phyloP scores from a whole-genome alignment of 2,888 invertebrate species.

The Sylvicola cinctus region DNA sequence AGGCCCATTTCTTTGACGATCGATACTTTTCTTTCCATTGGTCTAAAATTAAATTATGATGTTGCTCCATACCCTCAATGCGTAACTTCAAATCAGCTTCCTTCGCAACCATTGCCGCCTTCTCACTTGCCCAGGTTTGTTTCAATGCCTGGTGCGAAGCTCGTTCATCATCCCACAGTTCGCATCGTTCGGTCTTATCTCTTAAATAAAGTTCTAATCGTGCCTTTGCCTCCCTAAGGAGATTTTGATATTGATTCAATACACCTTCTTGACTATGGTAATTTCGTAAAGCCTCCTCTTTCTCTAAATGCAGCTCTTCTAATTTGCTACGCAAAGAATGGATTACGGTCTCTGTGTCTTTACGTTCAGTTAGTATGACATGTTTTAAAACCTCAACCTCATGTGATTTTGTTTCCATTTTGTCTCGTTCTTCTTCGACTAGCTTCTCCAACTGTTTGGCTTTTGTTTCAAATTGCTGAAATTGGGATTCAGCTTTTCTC shows the following conservation, averaged over 20 bases:
- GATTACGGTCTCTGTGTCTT: conserved; percentile 12
- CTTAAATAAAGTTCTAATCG: conserved; percentile 18
- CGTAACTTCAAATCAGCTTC: conserved; percentile 28
- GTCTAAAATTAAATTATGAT: conserved; percentile 28
- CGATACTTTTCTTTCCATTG: conserved; percentile 36
- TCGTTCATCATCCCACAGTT: conserved; percentile 25
- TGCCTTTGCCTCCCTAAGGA: conserved; percentile 26
- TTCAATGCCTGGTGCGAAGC: conserved; percentile 27
- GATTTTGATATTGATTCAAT: conserved; percentile 10
- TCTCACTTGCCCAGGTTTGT: conserved; percentile 25
- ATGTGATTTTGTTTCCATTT: conserved; percentile 16
- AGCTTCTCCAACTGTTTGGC: conserved; percentile 14
- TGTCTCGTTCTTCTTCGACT: conserved; percentile 13
- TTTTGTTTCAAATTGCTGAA: conserved; percentile 19
- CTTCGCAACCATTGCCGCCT: conserved; percentile 26
- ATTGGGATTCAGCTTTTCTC: conserved; percentile 31
- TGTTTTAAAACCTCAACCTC: conserved; percentile 22
- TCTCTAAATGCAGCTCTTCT: conserved; percentile 15
- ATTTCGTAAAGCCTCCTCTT: conserved; percentile 9
- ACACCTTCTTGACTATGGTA: neutral
- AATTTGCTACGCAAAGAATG: too few species aligned
- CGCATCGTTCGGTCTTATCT: conserved; percentile 18
- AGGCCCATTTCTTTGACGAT: conserved; percentile 37
- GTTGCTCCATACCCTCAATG: conserved; percentile 24
- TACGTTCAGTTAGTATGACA: conserved; percentile 21